Percentiles rank a stretch among this genome's conserved stretches.
Evolutionary conservation across 2,113 vertebrate genomes (phyloP).

Genomic region (Lagopus leucura): DNA sequence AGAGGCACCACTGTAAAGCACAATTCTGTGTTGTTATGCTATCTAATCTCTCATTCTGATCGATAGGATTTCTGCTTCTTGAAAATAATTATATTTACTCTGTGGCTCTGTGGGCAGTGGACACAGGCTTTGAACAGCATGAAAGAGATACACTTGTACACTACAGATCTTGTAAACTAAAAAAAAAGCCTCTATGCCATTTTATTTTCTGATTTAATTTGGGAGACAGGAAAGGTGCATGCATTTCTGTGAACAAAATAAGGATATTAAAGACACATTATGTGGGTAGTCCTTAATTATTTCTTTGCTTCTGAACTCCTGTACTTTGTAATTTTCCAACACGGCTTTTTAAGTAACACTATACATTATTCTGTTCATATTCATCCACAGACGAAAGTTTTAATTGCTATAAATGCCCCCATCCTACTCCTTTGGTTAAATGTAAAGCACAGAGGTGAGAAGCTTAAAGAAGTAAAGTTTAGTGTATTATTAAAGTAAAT

Average conservation of each 20-base stretch:
- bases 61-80: neutral
- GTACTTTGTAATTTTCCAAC: neutral
- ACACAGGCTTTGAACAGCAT: neutral
- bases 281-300: neutral
- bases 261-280: neutral
- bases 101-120: neutral
- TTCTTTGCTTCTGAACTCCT: neutral
- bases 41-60: neutral
- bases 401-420: neutral
- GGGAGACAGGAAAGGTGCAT: neutral
- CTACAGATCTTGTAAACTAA: neutral
- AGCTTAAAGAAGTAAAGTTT: neutral
- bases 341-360: neutral
- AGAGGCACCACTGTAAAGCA: neutral
- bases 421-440: neutral
- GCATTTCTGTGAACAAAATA: neutral
- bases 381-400: neutral
- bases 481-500: neutral
- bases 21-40: neutral
- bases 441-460: neutral
- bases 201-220: conserved; percentile 10
- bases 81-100: neutral
- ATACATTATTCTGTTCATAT: neutral
- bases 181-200: neutral
- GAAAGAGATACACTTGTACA: neutral